A percentile compares a stretch with the other conserved stretches of the same genome.
Conservation (phyloP, 2,888 invertebrate genomes). For the Stratiomys singularior region DNA sequence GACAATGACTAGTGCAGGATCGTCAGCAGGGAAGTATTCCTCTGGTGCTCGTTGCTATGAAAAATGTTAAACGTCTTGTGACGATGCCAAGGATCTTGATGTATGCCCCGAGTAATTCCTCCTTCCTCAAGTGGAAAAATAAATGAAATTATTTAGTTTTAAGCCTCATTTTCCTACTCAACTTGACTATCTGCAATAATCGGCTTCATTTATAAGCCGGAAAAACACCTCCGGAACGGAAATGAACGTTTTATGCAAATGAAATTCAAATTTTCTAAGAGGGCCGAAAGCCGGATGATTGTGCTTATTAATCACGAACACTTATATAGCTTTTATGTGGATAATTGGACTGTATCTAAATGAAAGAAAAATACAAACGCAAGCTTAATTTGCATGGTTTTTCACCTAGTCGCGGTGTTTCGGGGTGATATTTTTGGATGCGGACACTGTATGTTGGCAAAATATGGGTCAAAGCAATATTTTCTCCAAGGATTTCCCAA, state of each 20-base stretch:
- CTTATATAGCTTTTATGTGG: neutral
- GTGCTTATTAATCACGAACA: slow-evolving; percentile 31
- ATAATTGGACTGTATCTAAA: neutral
- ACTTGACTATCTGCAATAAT: slow-evolving; percentile 22
- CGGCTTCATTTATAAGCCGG: slow-evolving; percentile 29
- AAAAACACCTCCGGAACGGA: slow-evolving; percentile 29
- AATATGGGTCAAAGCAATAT: too few relatives aligned
- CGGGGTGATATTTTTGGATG: too few relatives aligned
- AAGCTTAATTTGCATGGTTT: too few relatives aligned
- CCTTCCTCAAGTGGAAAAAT: slow-evolving; percentile 7
- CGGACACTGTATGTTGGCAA: too few relatives aligned
- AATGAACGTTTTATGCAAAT: slow-evolving; percentile 29
- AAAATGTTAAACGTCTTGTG: neutral
- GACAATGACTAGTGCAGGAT: slow-evolving; percentile 9
- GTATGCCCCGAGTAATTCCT: neutral
- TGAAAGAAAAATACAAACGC: neutral
- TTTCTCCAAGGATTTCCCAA: too few relatives aligned
- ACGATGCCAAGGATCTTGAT: neutral
- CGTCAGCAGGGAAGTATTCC: neutral
- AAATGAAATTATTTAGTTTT: slow-evolving; percentile 25
- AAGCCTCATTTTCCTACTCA: slow-evolving; percentile 10
- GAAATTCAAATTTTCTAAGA: slow-evolving; percentile 27
- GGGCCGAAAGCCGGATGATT: neutral
- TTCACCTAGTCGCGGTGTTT: too few relatives aligned
- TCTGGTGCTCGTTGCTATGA: neutral